phyloP scores from a whole-genome alignment of 2,888 invertebrate genomes.

The Camponotus fellah region DNA sequence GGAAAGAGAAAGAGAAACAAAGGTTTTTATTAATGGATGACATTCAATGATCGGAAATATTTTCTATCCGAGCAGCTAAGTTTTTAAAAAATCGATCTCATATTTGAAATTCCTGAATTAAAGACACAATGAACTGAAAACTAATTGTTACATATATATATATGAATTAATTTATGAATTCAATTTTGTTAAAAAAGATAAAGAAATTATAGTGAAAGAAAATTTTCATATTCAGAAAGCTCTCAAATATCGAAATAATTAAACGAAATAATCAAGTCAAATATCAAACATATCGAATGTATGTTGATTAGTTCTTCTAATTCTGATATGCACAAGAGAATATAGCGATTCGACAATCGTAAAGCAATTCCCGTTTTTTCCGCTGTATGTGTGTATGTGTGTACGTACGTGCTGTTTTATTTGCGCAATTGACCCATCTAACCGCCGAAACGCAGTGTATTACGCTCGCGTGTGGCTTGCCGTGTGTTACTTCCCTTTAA shows the following conservation, averaged over 20 bases:
- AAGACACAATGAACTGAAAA: not conserved
- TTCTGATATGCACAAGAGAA: not conserved
- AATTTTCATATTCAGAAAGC: not conserved
- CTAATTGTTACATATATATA: not conserved
- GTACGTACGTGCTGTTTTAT: conserved; percentile 60
- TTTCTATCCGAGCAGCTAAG: not conserved
- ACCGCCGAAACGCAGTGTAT: conserved; percentile 50
- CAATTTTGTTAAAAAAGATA: not conserved
- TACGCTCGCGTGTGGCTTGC: conserved; percentile 57
- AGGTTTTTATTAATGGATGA: not conserved
- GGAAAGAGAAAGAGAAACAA: conserved; percentile 42
- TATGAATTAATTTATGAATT: not conserved
- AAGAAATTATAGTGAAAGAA: not conserved
- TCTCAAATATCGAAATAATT: not conserved
- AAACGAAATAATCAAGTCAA: not conserved
- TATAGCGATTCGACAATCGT: conserved; percentile 43
- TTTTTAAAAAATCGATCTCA: not conserved
- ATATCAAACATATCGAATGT: conserved; percentile 6
- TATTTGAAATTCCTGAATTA: not conserved
- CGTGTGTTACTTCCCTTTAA: conserved; percentile 80
- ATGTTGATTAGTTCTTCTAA: not conserved
- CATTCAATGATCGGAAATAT: not conserved
- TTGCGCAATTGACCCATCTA: conserved; percentile 45
- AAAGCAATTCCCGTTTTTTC: conserved; percentile 33
- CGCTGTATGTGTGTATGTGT: conserved; percentile 73